A percentile compares a stretch with the other conserved stretches of the same genome.
phyloP scores from a whole-genome alignment of 2,797 vertebrate genomes.

The Peromyscus eremicus region DNA sequence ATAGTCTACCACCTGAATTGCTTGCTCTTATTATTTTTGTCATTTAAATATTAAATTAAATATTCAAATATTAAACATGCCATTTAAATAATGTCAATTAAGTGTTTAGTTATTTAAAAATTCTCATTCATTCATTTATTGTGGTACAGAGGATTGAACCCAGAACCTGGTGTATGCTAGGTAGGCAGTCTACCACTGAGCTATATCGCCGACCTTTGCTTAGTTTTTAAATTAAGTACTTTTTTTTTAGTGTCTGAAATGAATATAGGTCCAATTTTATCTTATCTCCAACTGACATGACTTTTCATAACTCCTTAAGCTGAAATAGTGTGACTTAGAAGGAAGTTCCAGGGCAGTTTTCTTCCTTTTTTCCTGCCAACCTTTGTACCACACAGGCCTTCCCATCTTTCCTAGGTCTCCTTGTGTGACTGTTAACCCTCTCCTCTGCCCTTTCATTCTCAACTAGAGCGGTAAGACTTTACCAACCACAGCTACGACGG shows the following conservation, averaged over 20 bases:
- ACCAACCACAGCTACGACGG: neutral
- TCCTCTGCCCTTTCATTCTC: neutral
- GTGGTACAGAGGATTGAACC: neutral
- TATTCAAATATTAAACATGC: neutral
- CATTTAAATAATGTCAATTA: neutral
- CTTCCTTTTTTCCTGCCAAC: neutral
- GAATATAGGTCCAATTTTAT: neutral
- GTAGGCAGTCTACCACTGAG: neutral
- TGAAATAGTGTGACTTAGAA: neutral
- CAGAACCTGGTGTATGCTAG: neutral
- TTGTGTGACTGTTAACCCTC: neutral
- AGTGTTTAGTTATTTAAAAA: neutral
- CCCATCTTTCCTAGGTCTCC: neutral
- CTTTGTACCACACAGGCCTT: too few species aligned
- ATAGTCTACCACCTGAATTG: neutral
- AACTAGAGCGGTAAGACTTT: neutral
- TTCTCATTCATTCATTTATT: neutral
- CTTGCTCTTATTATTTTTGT: neutral
- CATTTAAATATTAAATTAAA: neutral
- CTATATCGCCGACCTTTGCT: neutral
- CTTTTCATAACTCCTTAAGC: neutral
- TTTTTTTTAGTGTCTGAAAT: neutral
- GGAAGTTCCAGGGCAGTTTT: neutral
- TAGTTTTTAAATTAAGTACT: neutral
- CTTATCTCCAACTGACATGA: neutral